Evolutionary conservation across 2,888 invertebrate genomes (phyloP).

Genomic region (Agrochola litura): DNA sequence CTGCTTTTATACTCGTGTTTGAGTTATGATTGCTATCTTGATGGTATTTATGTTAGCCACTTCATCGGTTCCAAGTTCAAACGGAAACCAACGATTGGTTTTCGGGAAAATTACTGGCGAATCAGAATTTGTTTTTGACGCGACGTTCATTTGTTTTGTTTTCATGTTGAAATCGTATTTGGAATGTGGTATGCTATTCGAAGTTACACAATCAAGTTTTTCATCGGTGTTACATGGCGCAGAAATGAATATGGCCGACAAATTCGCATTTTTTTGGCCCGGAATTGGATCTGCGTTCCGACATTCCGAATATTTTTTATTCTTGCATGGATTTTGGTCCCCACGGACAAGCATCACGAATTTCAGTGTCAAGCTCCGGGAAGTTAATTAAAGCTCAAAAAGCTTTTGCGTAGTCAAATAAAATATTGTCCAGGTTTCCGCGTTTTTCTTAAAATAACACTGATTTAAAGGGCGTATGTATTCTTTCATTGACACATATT

Average conservation of each 20-base stretch:
- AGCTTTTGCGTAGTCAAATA: not conserved
- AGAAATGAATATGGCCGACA: constrained; percentile 14
- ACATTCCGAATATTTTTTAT: constrained; percentile 36
- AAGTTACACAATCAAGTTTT: not conserved
- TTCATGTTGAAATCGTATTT: not conserved
- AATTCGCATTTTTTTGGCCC: constrained; percentile 8
- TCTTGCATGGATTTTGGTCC: not conserved
- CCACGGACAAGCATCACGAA: not conserved
- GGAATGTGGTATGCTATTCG: not conserved
- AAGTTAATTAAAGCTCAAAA: constrained; percentile 28
- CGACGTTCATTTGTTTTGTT: constrained; percentile 7
- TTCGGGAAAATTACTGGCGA: constrained; percentile 23
- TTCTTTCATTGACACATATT: constrained; percentile 47
- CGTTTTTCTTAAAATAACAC: constrained; percentile 32
- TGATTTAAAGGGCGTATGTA: constrained; percentile 43
- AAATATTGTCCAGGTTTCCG: not conserved
- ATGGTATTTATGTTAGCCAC: constrained; percentile 60
- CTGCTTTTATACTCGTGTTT: constrained; percentile 47
- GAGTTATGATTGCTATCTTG: constrained; percentile 62
- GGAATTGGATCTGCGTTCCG: constrained; percentile 30
- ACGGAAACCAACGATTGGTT: constrained; percentile 48
- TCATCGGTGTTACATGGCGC: not conserved
- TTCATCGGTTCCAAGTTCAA: constrained; percentile 39
- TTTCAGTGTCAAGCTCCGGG: constrained; percentile 15
- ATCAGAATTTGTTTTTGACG: constrained; percentile 6